Evolutionary conservation across 2,797 vertebrate species (phyloP).

Genomic region (Knipowitschia caucasica): DNA sequence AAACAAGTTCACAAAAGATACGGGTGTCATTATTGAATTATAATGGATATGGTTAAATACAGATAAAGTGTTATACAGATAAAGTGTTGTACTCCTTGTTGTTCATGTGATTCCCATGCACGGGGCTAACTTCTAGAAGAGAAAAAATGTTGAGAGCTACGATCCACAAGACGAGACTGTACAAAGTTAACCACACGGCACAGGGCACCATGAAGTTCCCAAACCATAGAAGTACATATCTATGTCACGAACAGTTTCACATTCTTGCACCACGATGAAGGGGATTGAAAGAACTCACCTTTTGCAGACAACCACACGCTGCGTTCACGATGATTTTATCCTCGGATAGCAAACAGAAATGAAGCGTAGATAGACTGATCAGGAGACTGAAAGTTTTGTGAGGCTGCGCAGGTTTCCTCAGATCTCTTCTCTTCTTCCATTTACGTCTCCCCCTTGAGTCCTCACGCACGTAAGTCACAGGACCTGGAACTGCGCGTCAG

Average conservation of each 20-base stretch:
- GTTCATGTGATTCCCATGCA: not conserved
- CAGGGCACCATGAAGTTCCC: not conserved
- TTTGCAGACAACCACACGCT: not conserved
- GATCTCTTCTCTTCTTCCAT: conserved; percentile 3
- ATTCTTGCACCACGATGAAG: not conserved
- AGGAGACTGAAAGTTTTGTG: conserved; percentile 11
- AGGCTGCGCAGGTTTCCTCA: not conserved
- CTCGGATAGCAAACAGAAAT: not conserved
- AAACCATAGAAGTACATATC: no score
- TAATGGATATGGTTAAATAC: not conserved
- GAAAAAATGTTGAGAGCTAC: no score
- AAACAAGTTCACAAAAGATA: not conserved
- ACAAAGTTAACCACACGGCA: not conserved
- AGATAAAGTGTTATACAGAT: not conserved
- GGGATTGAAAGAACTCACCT: conserved; percentile 38
- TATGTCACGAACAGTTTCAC: no score
- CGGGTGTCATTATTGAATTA: not conserved
- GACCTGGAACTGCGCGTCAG: no score
- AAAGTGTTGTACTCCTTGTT: not conserved
- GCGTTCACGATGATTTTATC: not conserved
- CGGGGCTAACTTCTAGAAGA: not conserved
- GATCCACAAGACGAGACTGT: not conserved
- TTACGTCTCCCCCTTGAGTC: not conserved
- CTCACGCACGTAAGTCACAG: not conserved
- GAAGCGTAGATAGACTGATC: not conserved